phyloP scores from a whole-genome alignment of 2,113 vertebrate genomes.

The Bubo scandiacus region DNA sequence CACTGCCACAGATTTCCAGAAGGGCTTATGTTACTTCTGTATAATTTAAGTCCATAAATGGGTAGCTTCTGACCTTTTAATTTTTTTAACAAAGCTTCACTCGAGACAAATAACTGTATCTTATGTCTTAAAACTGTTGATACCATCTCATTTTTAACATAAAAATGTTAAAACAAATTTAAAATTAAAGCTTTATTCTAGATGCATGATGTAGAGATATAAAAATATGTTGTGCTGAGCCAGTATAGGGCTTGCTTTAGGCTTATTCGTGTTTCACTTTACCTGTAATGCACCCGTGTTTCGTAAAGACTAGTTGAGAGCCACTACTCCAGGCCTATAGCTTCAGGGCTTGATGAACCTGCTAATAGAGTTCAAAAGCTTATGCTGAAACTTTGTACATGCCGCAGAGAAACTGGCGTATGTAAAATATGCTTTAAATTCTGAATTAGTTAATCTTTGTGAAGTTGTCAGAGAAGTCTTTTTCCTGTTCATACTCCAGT shows the following conservation, averaged over 20 bases:
- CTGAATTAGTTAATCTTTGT: not conserved
- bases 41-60: not conserved
- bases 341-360: not conserved
- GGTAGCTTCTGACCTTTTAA: not conserved
- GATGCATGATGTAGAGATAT: not conserved
- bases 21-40: not conserved
- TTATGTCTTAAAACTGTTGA: not conserved
- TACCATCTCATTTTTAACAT: not conserved
- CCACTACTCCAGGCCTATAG: not conserved
- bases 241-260: not conserved
- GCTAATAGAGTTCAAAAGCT: not conserved
- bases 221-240: not conserved
- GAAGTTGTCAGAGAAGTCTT: not conserved
- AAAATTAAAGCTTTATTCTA: not conserved
- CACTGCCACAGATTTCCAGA: not conserved
- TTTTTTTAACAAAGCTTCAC: not conserved
- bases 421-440: not conserved
- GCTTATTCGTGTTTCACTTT: not conserved
- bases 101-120: not conserved
- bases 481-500: not conserved
- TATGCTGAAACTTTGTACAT: not conserved
- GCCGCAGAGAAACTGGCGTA: not conserved
- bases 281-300: too few relatives aligned
- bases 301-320: not conserved
- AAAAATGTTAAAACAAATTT: not conserved